Percentiles rank a stretch among this genome's conserved stretches.
Conservation (phyloP, 92 coral and sea anemone species). For the Epizoanthus rinbou region DNA sequence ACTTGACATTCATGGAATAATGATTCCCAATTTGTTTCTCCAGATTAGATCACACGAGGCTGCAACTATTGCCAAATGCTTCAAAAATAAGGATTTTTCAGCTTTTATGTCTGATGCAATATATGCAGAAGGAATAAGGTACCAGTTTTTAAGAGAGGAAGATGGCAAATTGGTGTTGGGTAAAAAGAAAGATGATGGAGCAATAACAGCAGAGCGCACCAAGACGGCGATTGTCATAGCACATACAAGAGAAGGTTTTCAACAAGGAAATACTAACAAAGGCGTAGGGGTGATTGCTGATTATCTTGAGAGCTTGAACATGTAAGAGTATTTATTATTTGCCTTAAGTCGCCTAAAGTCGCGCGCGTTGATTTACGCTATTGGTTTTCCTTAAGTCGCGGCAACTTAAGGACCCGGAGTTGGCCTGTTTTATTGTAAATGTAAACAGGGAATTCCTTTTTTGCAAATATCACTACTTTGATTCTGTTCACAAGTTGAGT, state of each 20-base stretch:
- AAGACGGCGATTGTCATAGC: constrained; percentile 69
- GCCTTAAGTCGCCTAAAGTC: no score
- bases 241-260: constrained; percentile 57
- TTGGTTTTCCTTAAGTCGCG: no score
- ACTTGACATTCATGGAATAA: no score
- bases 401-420: no score
- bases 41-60: no score
- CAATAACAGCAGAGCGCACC: constrained; percentile 59
- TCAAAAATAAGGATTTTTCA: no score
- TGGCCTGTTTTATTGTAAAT: constrained; percentile 23
- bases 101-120: no score
- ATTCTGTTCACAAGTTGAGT: constrained; percentile 20
- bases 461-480: constrained; percentile 26
- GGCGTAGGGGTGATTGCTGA: constrained; percentile 74
- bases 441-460: not conserved
- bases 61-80: no score
- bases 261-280: constrained; percentile 73
- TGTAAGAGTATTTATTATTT: constrained; percentile 52
- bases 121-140: no score
- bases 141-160: no score
- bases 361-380: no score
- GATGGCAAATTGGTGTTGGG: constrained; percentile 33
- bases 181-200: constrained; percentile 49
- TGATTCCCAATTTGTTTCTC: no score
- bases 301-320: constrained; percentile 63